Evolutionary conservation across 2,113 vertebrate species (phyloP), one percentile per base, ranked within the genome.

Genomic region (Zosterops pallidus): DNA sequence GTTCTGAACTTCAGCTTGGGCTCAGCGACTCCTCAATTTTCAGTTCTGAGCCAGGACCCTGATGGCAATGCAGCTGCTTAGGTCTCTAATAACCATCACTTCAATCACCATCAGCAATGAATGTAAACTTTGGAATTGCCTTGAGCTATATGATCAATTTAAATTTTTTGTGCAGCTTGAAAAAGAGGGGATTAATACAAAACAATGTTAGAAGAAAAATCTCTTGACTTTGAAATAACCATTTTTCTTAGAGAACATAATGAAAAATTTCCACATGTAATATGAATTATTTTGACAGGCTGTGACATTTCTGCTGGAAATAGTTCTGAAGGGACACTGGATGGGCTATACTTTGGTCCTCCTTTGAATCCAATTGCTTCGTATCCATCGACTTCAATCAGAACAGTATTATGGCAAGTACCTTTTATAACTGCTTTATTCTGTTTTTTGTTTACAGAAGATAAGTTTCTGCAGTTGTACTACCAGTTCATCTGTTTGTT

Each of bases 41-140:
- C 71, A 56, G 46, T 91, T 85, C 47, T 86, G 70, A 90, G 74
- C 62, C 70, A 91, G 93, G 85, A 67, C 85, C 74, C 86, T 91
- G 77, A 83, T 84, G 85, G 87, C 94, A 90, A 6, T 78, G 72
- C 89, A 94, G 90, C 90, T 96, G 90, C 91, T 80, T 49, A 71
- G 78, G 80, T 95, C 70, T 93, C 56, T 89, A 92, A 83, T 76
- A 83, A 94, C 78, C 86, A 91, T 75, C 72, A 59, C 95, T 94
- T 92, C 78, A 91, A 53, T 88, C 90, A 65, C 86, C 72, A 83
- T 75, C 80, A 84, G 57, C 86, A 86, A 25, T 41, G 56, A 92
- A 75, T 31, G 63, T 77, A 90, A 94, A 82, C 75, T 89, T 87
- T 62, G 57, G 44, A 94, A 90, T 53, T 82, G 64, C 94, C 79